Base-by-base conservation (phyloP, 2,797 vertebrate genomes). In the Sebastes trivittatus region DNA sequence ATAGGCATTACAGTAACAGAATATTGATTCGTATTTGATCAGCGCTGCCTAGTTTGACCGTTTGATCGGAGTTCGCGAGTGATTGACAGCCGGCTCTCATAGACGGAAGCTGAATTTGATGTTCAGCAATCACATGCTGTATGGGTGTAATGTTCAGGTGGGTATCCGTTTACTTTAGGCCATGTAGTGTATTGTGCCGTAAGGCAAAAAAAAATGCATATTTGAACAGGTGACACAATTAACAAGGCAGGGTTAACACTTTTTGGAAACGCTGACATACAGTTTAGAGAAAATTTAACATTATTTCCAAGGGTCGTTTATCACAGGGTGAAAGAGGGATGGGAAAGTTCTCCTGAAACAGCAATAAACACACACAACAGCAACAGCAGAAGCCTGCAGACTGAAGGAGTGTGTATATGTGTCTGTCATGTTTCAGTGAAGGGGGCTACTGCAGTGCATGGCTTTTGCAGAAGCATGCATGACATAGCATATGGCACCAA, bases 391-490 rank as follows among this genome's bases (percentile, higher is more conserved):
- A 75, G 72, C 69, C 82, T 79, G 69, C 78, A 88, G 36, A 76
- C 71, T 55, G 25, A 78, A 56, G 25, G 14, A 55, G 49, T 58
- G 66, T 34, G 65, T 36, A 13, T 1, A 25, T 62, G 64, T 76
- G 76, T 69, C 27, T 76, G 42, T 71, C 16, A 49, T 49, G 78
- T 77, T 84, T 78, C 69, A 82, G 64, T 64, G 59, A 77, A 74
- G 18, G 62, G 71, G 81, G 70, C 62, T 84, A 16, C 85, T 83
- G 90, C 85, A 82, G 84, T 22, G 58, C 78, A 87, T 80, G 80
- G 77, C 77, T 83, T 87, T 85, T 82, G 89, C 84, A 84, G 65
- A 82, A 78, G 78, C 93, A 93, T 93, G 92, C 92, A 91, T 64
- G 84, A 85, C 80, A 82, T 36, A 81, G 80, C 83, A 86, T 56